Evolutionary conservation across 1,140 invertebrate genomes (phyloP).

Genomic region (Apis laboriosa): DNA sequence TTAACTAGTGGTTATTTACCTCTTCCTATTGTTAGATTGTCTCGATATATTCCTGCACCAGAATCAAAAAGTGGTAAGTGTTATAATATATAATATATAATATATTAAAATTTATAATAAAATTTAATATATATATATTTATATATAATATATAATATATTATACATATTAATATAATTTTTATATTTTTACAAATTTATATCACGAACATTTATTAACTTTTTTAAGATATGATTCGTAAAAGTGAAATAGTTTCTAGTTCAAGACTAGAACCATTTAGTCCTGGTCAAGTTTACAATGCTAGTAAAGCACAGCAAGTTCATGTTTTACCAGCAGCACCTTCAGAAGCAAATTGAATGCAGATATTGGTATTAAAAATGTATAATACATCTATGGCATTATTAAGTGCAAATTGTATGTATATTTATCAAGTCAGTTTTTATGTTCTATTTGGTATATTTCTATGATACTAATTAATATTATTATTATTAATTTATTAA

Average conservation of each 20-base stretch:
- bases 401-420: slow-evolving; percentile 24
- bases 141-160: too few species aligned
- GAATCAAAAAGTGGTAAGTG: slow-evolving; percentile 84
- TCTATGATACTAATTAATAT: slow-evolving; percentile 29
- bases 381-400: slow-evolving; percentile 26
- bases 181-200: slow-evolving; percentile 9
- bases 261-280: slow-evolving; percentile 91
- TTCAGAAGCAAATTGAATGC: slow-evolving; percentile 67
- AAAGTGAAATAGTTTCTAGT: slow-evolving; percentile 75
- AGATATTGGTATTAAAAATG: slow-evolving; percentile 42
- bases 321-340: slow-evolving; percentile 87
- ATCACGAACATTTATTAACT: slow-evolving; percentile 54
- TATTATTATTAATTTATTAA: slow-evolving; percentile 21
- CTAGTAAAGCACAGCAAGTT: slow-evolving; percentile 92
- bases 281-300: slow-evolving; percentile 93
- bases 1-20: slow-evolving; percentile 93
- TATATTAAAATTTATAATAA: neutral
- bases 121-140: neutral
- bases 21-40: slow-evolving; percentile 92
- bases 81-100: neutral
- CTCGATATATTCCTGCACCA: slow-evolving; percentile 93
- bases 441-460: slow-evolving; percentile 17
- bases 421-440: slow-evolving; percentile 15
- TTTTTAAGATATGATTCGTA: slow-evolving; percentile 69
- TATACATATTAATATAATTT: neutral